Conservation (phyloP, 1,140 invertebrate species). For the Pentalonia nigronervosa region DNA sequence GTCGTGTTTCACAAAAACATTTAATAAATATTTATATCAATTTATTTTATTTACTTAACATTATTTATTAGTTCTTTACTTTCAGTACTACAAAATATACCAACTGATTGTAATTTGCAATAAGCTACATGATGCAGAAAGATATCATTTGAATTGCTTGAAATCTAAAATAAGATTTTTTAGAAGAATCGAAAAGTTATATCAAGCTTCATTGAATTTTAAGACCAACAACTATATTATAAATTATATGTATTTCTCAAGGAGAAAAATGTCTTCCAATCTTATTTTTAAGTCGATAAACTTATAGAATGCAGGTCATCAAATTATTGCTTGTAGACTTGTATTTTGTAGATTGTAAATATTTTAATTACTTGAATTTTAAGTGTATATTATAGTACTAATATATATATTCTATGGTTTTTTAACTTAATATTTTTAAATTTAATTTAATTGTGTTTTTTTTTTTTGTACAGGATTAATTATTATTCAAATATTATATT, state of each 20-base stretch:
- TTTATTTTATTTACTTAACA: slow-evolving; percentile 10
- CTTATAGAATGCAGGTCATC: not conserved
- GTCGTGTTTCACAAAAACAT: not conserved
- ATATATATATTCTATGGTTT: not conserved
- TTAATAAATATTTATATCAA: not conserved
- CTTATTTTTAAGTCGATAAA: not conserved
- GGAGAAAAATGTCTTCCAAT: not conserved
- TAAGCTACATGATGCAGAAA: not conserved
- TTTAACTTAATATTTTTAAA: no score
- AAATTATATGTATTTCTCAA: not conserved
- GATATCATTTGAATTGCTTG: not conserved
- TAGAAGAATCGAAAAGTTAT: slow-evolving; percentile 23
- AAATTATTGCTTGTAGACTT: not conserved
- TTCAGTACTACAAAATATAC: not conserved
- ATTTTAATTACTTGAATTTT: not conserved
- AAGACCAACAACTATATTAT: not conserved
- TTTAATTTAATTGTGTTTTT: no score
- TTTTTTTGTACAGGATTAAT: no score
- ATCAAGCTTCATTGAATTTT: slow-evolving; percentile 30
- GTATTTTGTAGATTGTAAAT: not conserved
- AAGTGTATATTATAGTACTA: not conserved
- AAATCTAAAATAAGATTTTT: not conserved
- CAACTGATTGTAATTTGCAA: not conserved
- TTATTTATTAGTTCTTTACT: not conserved
- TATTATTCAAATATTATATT: no score